Percentiles rank a stretch among this genome's conserved stretches.
Evolutionary conservation across 2,113 vertebrate genomes (phyloP).

Genomic region (Balaeniceps rex): DNA sequence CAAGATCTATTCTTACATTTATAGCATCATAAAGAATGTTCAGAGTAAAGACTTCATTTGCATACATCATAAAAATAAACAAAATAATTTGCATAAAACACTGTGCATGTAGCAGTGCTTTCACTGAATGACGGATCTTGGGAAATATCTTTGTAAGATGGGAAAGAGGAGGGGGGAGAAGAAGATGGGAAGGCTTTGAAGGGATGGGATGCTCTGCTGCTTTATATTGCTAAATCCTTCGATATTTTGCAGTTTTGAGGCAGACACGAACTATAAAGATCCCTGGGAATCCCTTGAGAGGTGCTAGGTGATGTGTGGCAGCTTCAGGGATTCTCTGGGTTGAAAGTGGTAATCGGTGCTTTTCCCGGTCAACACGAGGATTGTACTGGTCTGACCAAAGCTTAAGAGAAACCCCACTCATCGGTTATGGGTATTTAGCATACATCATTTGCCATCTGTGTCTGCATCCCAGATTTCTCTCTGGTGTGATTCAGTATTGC

Average conservation of each 20-base stretch:
- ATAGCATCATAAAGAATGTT: constrained; percentile 47
- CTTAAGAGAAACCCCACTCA: background rate
- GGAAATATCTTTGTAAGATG: background rate
- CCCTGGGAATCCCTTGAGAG: background rate
- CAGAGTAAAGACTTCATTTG: constrained; percentile 53
- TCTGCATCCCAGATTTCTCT: background rate
- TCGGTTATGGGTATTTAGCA: background rate
- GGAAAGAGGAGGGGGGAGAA: background rate
- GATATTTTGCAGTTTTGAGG: background rate
- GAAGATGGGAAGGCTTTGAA: background rate
- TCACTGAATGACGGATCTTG: background rate
- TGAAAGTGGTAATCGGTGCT: background rate
- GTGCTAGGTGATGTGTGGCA: background rate
- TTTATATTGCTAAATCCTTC: background rate
- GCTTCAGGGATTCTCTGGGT: background rate
- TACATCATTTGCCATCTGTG: background rate
- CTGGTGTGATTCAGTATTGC: background rate
- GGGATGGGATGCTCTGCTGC: background rate
- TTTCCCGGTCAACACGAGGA: background rate
- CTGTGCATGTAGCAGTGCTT: background rate
- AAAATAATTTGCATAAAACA: constrained; percentile 57
- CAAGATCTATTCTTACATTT: constrained; percentile 54
- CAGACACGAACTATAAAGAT: background rate
- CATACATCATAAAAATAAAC: constrained; percentile 61
- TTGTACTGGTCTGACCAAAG: background rate